phyloP scores from a whole-genome alignment of 2,888 invertebrate genomes.

The Pristionchus japonicus region DNA sequence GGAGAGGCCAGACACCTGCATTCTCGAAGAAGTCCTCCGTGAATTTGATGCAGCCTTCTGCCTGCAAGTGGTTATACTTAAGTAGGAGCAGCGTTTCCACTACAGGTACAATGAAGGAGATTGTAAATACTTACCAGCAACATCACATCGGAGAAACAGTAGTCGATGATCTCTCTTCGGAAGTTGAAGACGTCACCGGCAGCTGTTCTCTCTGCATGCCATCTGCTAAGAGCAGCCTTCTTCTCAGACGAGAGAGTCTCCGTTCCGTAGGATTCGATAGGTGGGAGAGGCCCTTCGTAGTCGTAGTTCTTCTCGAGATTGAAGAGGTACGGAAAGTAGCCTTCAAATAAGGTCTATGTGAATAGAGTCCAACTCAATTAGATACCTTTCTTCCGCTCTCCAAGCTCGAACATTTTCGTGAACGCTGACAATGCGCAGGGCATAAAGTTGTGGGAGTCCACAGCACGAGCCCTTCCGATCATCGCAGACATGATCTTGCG shows the following conservation, averaged over 20 bases:
- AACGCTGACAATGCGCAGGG: background rate
- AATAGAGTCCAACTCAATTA: background rate
- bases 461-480: background rate
- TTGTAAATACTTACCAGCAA: too few relatives aligned
- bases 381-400: background rate
- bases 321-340: background rate
- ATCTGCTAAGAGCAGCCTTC: background rate
- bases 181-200: background rate
- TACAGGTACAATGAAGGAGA: too few relatives aligned
- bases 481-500: background rate
- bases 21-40: conserved; percentile 5
- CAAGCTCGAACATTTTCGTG: background rate
- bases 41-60: conserved; percentile 22
- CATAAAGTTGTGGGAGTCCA: background rate
- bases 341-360: background rate
- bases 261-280: background rate
- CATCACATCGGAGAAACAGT: background rate
- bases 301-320: background rate
- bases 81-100: too few relatives aligned
- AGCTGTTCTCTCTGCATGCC: conserved; percentile 2
- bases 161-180: background rate
- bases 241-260: background rate
- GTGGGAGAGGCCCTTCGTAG: background rate
- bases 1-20: conserved; percentile 3
- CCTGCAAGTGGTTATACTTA: too few relatives aligned